Evolutionary conservation across 2,888 invertebrate genomes (phyloP), one percentile per base, ranked within the genome.

Genomic region (Ypsolopha scabrella): DNA sequence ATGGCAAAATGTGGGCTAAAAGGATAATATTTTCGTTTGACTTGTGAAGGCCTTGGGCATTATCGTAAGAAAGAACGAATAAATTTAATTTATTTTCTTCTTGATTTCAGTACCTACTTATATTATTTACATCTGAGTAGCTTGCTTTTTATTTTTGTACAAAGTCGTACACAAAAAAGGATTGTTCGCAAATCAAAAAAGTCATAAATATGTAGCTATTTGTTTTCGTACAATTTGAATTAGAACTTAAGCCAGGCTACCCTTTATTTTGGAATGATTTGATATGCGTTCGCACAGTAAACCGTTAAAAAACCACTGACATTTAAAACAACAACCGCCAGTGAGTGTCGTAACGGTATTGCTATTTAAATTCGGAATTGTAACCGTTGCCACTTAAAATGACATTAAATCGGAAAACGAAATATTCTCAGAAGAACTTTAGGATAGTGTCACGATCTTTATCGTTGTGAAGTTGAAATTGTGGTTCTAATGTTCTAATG

Each of bases 221-320:
- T 24, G 4, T 24, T 24, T 24, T 24, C 24, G 24, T 24, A 24
- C 24, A 24, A 24, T 24, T 24, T 24, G 4, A 24, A 24, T 24
- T 24, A 3, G 2, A 4, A 24, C 2, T 4, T 4, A 3, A 24
- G 4, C 24, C 24, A 24, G 24, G 24, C 24, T 24, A 4, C 4
- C 6, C 38, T 6, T 38, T 43, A 13, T 8, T 14, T 41, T 43
- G 10, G 11, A 43, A 43, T 43, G 43, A 43, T 14, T 14, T 14
- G 39, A 39, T 39, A 13, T 43, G 14, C 43, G 13, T 11, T 9
- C 10, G 10, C 39, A 14, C 43, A 14, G 11, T 14, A 14, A 14
- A 47, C 49, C 41, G 53, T 53, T 53, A 51, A 53, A 53, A 51
- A 53, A 53, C 53, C 39, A 54, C 41, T 54, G 51, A 50, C 54